These are phyloP conservation scores for Peribatodes rhomboidaria DNA, from an alignment of 2,888 invertebrate species.

Conservation along the genomic window DNA sequence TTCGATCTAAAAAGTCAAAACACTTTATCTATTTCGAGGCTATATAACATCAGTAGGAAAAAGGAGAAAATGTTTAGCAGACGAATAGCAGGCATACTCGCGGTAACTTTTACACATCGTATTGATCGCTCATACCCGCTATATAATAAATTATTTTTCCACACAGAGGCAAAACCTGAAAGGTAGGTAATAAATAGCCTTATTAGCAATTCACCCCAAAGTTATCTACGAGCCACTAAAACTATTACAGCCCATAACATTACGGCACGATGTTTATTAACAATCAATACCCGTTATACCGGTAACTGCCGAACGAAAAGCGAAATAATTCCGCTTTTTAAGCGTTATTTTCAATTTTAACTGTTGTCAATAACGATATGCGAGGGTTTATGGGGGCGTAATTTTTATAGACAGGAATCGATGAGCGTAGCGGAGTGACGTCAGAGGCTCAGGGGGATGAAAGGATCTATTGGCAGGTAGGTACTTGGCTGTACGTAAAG, in stretches of 20 bases:
- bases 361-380: constrained; percentile 54
- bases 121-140: not conserved
- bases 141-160: constrained; percentile 16
- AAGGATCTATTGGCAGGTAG: not conserved
- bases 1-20: too few species aligned
- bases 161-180: constrained; percentile 5
- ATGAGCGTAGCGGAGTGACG: constrained; percentile 13
- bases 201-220: constrained; percentile 31
- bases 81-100: not conserved
- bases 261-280: constrained; percentile 27
- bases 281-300: constrained; percentile 36
- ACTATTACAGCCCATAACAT: constrained; percentile 34
- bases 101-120: not conserved
- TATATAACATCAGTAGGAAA: too few species aligned
- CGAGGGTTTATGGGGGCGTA: constrained; percentile 55
- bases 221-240: constrained; percentile 29
- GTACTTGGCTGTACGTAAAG: too few species aligned
- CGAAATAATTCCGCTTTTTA: constrained; percentile 45
- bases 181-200: constrained; percentile 30
- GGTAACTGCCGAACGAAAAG: constrained; percentile 34
- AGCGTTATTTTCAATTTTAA: constrained; percentile 59
- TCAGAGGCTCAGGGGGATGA: constrained; percentile 1
- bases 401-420: constrained; percentile 38
- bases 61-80: too few species aligned
- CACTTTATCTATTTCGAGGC: too few species aligned